Percentiles rank a stretch among this genome's conserved stretches.
Conservation (phyloP, 2,888 invertebrate genomes). For the Arctia plantaginis region DNA sequence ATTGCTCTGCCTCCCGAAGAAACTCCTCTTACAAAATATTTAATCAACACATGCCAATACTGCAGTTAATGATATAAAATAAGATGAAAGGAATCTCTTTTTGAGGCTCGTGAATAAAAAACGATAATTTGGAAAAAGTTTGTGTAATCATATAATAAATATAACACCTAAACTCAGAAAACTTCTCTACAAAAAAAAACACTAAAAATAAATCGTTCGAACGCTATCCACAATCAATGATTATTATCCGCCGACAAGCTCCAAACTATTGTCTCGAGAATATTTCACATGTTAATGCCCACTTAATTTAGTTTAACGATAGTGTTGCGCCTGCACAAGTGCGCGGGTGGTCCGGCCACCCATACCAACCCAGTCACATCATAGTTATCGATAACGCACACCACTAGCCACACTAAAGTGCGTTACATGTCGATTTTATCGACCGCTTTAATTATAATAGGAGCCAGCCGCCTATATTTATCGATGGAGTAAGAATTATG, state of each 20-base stretch:
- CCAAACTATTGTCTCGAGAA: constrained; percentile 63
- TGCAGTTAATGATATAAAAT: no score
- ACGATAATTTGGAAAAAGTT: neutral
- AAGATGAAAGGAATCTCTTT: no score
- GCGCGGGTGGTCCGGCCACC: constrained; percentile 73
- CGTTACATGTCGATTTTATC: constrained; percentile 75
- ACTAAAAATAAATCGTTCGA: constrained; percentile 34
- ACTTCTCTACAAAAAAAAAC: constrained; percentile 1
- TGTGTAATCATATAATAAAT: constrained; percentile 38
- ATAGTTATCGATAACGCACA: constrained; percentile 68
- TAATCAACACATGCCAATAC: no score
- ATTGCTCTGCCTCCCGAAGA: no score
- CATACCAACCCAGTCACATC: constrained; percentile 61
- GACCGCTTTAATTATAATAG: constrained; percentile 75
- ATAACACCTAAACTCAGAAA: constrained; percentile 15
- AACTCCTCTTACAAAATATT: no score
- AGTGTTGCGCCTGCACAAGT: constrained; percentile 49
- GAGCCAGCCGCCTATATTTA: constrained; percentile 64
- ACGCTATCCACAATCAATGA: constrained; percentile 37
- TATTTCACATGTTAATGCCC: constrained; percentile 67
- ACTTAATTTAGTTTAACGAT: constrained; percentile 68
- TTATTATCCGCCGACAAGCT: constrained; percentile 51
- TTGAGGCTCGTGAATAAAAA: no score
- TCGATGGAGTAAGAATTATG: constrained; percentile 66
- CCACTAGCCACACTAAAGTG: constrained; percentile 68